A percentile compares a stretch with the other conserved stretches of the same genome.
phyloP scores from a whole-genome alignment of 1,140 invertebrate species.

The Homalodisca vitripennis region DNA sequence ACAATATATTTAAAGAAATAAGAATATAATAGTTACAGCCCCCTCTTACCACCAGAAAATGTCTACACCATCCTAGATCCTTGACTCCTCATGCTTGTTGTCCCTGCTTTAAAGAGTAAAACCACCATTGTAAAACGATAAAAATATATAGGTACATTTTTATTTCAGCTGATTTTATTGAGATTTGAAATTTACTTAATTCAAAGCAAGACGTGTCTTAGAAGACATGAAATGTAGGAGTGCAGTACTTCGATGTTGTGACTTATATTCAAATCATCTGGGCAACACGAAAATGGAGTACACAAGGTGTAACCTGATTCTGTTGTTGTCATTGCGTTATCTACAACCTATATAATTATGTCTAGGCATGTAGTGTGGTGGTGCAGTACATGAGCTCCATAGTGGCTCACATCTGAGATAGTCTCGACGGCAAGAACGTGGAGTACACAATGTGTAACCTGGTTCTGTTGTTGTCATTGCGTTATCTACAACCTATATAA shows the following conservation, averaged over 20 bases:
- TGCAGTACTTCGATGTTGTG: constrained; percentile 78
- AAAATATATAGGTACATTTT: too few species aligned
- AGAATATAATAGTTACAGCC: too few species aligned
- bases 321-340: constrained; percentile 90
- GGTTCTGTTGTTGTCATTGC: constrained; percentile 85
- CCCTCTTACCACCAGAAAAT: too few species aligned
- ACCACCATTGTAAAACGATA: too few species aligned
- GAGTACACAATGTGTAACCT: constrained; percentile 84
- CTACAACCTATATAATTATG: constrained; percentile 81
- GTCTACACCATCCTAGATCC: too few species aligned
- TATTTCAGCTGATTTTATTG: too few species aligned
- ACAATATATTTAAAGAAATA: too few species aligned
- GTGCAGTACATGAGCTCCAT: constrained; percentile 79
- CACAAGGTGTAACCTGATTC: constrained; percentile 86
- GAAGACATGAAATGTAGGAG: constrained; percentile 89
- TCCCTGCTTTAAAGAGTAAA: too few species aligned
- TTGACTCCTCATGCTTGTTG: too few species aligned
- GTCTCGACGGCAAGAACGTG: constrained; percentile 92
- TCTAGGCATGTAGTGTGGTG: constrained; percentile 84
- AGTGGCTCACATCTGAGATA: constrained; percentile 76
- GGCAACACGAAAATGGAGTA: constrained; percentile 92
- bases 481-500: constrained; percentile 96
- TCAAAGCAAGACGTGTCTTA: too few species aligned
- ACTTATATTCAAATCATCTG: constrained; percentile 76
- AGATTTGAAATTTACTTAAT: too few species aligned